phyloP scores from a whole-genome alignment of 2,113 vertebrate genomes.

The Cavia aperea region DNA sequence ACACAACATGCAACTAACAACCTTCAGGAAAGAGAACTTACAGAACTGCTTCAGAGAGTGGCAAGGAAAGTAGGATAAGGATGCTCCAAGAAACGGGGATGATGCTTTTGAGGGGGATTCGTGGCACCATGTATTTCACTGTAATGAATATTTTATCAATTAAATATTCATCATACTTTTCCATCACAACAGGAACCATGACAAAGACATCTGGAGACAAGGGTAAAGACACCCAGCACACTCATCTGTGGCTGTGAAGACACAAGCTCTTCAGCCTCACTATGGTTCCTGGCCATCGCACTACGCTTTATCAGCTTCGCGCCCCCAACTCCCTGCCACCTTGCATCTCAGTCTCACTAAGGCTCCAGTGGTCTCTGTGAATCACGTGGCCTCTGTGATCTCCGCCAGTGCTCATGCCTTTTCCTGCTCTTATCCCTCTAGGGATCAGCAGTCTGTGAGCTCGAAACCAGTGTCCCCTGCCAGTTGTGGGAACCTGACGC shows the following conservation, averaged over 20 bases:
- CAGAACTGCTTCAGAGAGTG: background rate
- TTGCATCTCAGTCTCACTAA: no score
- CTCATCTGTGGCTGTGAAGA: rapidly evolving
- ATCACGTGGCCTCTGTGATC: rapidly evolving
- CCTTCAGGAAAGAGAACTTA: background rate
- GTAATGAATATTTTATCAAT: background rate
- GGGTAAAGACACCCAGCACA: rapidly evolving
- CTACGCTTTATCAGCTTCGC: background rate
- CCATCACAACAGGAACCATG: background rate
- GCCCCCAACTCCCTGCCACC: background rate
- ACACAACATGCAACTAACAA: no score
- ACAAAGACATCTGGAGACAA: background rate
- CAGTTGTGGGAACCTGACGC: rapidly evolving
- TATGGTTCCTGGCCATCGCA: rapidly evolving
- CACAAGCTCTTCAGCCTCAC: rapidly evolving
- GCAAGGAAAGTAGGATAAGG: background rate
- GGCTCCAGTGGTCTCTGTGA: no score
- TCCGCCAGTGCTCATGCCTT: background rate
- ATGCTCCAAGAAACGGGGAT: background rate
- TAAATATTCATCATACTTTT: background rate
- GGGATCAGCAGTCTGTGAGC: no score
- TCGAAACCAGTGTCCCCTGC: rapidly evolving
- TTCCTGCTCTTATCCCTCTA: background rate
- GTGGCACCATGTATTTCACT: background rate
- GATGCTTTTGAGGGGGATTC: background rate